Percentiles rank a stretch among this genome's conserved stretches.
Evolutionary conservation across 2,797 vertebrate species (phyloP).

Genomic region (Microcaecilia unicolor): DNA sequence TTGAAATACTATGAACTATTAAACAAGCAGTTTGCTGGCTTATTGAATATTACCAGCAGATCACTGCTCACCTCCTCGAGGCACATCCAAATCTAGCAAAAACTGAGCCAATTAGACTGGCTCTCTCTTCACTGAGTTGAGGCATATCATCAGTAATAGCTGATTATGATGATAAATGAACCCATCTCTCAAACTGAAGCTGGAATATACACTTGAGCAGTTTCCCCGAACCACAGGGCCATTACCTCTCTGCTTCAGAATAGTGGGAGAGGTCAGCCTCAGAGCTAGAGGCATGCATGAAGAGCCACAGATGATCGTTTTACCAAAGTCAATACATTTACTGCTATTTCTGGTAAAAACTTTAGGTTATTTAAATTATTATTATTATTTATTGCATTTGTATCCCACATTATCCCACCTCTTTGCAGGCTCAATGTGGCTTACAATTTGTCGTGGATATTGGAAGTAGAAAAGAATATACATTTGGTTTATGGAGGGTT

Average conservation of each 20-base stretch:
- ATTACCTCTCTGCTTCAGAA: slow-evolving; percentile 57
- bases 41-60: slow-evolving; percentile 58
- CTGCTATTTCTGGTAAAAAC: slow-evolving; percentile 24
- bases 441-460: too few relatives aligned
- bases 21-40: slow-evolving; percentile 43
- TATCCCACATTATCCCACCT: too few relatives aligned
- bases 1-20: slow-evolving; percentile 54
- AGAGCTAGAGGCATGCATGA: slow-evolving; percentile 42
- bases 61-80: slow-evolving; percentile 42
- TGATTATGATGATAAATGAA: slow-evolving; percentile 80
- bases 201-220: slow-evolving; percentile 59
- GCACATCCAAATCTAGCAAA: slow-evolving; percentile 47
- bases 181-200: slow-evolving; percentile 62
- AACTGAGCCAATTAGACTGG: slow-evolving; percentile 65
- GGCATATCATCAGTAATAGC: slow-evolving; percentile 67
- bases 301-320: slow-evolving; percentile 52
- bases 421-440: too few relatives aligned
- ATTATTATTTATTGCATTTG: too few relatives aligned
- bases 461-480: too few relatives aligned
- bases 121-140: slow-evolving; percentile 68
- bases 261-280: slow-evolving; percentile 43
- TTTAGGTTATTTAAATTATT: slow-evolving; percentile 10
- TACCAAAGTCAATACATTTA: slow-evolving; percentile 52
- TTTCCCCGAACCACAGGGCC: slow-evolving; percentile 52
- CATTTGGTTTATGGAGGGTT: too few relatives aligned